A percentile compares a stretch with the other conserved stretches of the same genome.
Conservation (phyloP, 1,140 invertebrate species). For the Sesamia nonagrioides region DNA sequence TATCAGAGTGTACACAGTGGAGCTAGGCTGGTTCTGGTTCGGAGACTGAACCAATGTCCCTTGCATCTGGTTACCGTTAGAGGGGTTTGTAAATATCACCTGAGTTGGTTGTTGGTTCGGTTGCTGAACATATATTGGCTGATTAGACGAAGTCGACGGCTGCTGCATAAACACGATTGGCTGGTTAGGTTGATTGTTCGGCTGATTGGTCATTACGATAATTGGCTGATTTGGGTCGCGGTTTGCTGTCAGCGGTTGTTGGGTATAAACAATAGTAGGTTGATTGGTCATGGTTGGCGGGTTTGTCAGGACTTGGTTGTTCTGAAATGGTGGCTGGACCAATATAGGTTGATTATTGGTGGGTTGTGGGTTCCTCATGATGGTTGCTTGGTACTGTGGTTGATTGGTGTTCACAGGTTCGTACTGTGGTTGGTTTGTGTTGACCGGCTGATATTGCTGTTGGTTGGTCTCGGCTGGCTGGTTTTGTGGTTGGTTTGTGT, state of each 20-base stretch:
- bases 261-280: neutral
- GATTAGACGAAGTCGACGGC: slow-evolving; percentile 4
- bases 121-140: slow-evolving; percentile 27
- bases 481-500: neutral
- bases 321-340: neutral
- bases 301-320: slow-evolving; percentile 20
- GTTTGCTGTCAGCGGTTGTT: slow-evolving; percentile 11
- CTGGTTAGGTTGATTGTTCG: neutral
- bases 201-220: slow-evolving; percentile 24
- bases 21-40: slow-evolving; percentile 14
- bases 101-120: slow-evolving; percentile 29
- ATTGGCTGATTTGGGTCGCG: slow-evolving; percentile 23
- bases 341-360: neutral
- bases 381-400: slow-evolving; percentile 10
- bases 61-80: slow-evolving; percentile 17
- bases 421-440: slow-evolving; percentile 19
- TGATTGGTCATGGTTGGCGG: slow-evolving; percentile 7
- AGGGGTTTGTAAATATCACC: slow-evolving; percentile 9
- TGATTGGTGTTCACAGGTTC: neutral
- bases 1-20: slow-evolving; percentile 33
- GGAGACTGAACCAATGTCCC: slow-evolving; percentile 7
- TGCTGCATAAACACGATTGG: slow-evolving; percentile 17
- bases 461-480: slow-evolving; percentile 3
- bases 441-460: neutral
- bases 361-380: slow-evolving; percentile 1